Conservation (phyloP, 2,797 vertebrate genomes). For the Fratercula arctica region DNA sequence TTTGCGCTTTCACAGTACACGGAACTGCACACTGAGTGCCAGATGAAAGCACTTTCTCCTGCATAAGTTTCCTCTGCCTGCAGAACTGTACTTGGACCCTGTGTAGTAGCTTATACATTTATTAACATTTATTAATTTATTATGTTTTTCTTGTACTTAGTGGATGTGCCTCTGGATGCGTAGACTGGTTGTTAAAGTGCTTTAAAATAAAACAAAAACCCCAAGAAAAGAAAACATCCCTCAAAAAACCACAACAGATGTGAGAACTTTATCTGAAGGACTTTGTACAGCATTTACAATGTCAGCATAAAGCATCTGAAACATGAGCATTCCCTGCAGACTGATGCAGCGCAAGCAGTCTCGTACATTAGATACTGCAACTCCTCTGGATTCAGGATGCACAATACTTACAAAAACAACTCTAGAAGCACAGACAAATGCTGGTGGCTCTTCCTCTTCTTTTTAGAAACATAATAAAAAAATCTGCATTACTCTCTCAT, state of each 20-base stretch:
- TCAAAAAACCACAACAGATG: slow-evolving; percentile 7
- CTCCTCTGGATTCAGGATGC: slow-evolving; percentile 58
- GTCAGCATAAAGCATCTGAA: slow-evolving; percentile 63
- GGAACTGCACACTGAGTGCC: not conserved
- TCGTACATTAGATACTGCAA: slow-evolving; percentile 41
- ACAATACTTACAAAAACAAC: slow-evolving; percentile 71
- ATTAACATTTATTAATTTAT: not conserved
- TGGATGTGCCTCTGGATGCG: not conserved
- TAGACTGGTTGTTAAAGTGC: slow-evolving; percentile 54
- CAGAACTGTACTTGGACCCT: not conserved
- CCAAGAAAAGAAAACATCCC: not conserved
- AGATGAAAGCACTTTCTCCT: not conserved
- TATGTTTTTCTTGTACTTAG: not conserved
- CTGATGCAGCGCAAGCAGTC: slow-evolving; percentile 56
- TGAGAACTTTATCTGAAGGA: slow-evolving; percentile 57
- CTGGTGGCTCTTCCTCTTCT: slow-evolving; percentile 81
- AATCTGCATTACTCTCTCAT: slow-evolving; percentile 78
- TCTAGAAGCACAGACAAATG: slow-evolving; percentile 81
- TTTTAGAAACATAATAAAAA: slow-evolving; percentile 79
- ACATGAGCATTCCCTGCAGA: slow-evolving; percentile 58
- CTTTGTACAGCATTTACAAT: slow-evolving; percentile 70
- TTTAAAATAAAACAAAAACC: slow-evolving; percentile 41
- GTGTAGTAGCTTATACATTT: not conserved
- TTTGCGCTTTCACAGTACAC: not conserved
- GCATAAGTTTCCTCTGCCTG: not conserved